phyloP scores from a whole-genome alignment of 2,113 vertebrate species.

The Sturnus vulgaris region DNA sequence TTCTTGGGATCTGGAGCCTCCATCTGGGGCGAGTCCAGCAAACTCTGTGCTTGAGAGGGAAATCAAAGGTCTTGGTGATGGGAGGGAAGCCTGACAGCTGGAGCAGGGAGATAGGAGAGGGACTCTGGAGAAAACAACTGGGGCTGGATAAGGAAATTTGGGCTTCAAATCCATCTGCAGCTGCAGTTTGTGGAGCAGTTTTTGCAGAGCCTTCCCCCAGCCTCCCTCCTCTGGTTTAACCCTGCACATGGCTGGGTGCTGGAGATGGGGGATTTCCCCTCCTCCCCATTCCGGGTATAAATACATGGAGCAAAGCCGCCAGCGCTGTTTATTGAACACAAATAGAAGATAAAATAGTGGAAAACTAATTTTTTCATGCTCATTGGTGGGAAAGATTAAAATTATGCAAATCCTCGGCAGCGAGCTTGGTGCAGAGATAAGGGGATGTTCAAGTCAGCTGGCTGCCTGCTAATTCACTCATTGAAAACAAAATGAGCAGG shows the following conservation, averaged over 20 bases:
- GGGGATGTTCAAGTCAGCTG: slow-evolving; percentile 65
- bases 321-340: slow-evolving; percentile 57
- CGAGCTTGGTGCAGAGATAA: slow-evolving; percentile 63
- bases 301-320: not conserved
- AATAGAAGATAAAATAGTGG: slow-evolving; percentile 66
- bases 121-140: not conserved
- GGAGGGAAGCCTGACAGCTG: not conserved
- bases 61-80: not conserved
- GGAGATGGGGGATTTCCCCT: not conserved
- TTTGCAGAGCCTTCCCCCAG: not conserved
- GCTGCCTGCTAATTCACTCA: slow-evolving; percentile 66
- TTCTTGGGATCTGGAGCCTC: not conserved
- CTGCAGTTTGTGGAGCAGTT: not conserved
- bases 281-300: not conserved
- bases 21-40: not conserved
- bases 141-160: not conserved
- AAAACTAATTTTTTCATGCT: slow-evolving; percentile 68
- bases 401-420: slow-evolving; percentile 69
- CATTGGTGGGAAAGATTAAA: slow-evolving; percentile 74
- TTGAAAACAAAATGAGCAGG: slow-evolving; percentile 39
- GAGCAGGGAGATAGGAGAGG: not conserved
- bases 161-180: not conserved
- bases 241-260: not conserved
- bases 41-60: not conserved
- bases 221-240: not conserved